Base-by-base conservation (phyloP, 2,888 invertebrate genomes). In the Stenoptilia bipunctidactyla region DNA sequence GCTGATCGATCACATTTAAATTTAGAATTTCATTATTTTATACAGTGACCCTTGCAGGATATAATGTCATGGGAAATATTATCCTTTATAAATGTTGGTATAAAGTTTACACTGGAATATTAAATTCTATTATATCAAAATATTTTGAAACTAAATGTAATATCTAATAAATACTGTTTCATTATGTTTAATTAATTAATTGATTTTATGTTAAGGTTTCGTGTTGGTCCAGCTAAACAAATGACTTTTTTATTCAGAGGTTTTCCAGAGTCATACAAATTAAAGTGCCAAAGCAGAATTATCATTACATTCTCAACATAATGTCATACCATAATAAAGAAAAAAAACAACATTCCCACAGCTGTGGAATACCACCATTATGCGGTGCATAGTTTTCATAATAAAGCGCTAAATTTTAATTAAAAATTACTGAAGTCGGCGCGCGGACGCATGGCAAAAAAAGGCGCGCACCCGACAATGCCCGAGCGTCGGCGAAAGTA, bases 391-490 rank as follows among this genome's bases (percentile, higher is more conserved):
- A 74, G 68, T 74, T 74, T 68, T 66, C 64, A 59, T 68, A 75
- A 71, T 72, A 71, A 66, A 67, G 70, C 67, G 68, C 61, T 69
- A 73, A 69, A 69, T 64, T 74, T 74, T 77, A 75, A 77, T 77
- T 77, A 70, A 71, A 69, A 76, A 68, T 68, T 62, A 56, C 62
- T 53, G 54, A 56, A 52, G 52, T 46, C 50, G 47, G 58, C 60
- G 59, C 54, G 47, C 49, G 41, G n/a, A 41, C 36, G 38, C 37
- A 41, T 27, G 27, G 51, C 63, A 69, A 75, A 76, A 74, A 75
- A 57, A 50, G 46, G 47, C 44, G 45, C 45, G 47, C 50, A 57
- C 45, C 57, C 51, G 46, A 63, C 60, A 59, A 69, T 64, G 51
- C 52, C 58, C 68, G 66, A 66, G 43, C 61, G 56, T 53, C 51